A percentile compares a stretch with the other conserved stretches of the same genome.
These are phyloP conservation scores for Cepaea hortensis DNA, from an alignment of 2,888 invertebrate species.

Conservation along the genomic window DNA sequence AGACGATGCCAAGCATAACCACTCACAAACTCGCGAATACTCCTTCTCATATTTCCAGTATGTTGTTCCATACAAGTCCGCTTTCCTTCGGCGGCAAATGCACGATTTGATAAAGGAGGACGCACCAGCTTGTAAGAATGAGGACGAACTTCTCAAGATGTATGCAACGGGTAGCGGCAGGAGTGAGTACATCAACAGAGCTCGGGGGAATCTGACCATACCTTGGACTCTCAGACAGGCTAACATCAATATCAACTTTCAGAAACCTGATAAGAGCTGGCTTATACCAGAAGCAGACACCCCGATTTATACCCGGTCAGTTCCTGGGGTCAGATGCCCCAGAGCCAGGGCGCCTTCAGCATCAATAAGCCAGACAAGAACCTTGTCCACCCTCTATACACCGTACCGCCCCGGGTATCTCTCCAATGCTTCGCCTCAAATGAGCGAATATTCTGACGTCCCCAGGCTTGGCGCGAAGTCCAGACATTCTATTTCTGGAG, in stretches of 20 bases:
- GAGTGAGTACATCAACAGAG: background rate
- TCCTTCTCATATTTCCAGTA: background rate
- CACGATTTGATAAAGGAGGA: background rate
- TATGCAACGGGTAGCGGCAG: background rate
- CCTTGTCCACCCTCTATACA: background rate
- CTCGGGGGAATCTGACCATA: background rate
- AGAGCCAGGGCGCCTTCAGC: no score
- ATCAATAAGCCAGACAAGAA: background rate
- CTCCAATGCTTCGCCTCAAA: background rate
- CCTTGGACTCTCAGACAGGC: background rate
- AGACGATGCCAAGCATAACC: background rate
- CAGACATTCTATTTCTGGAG: background rate
- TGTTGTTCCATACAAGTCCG: slow-evolving; percentile 17
- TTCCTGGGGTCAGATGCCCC: background rate
- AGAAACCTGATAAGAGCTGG: background rate
- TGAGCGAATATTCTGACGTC: background rate
- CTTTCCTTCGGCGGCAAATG: slow-evolving; percentile 31
- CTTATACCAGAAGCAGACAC: background rate
- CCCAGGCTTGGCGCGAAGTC: background rate
- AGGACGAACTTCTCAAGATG: slow-evolving; percentile 20
- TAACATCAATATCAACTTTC: background rate
- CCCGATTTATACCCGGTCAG: background rate
- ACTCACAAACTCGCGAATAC: background rate
- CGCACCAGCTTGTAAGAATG: background rate
- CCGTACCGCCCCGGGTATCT: background rate